Evolutionary conservation across 2,797 vertebrate genomes (phyloP).

Genomic region (Pantherophis vulpinus): DNA sequence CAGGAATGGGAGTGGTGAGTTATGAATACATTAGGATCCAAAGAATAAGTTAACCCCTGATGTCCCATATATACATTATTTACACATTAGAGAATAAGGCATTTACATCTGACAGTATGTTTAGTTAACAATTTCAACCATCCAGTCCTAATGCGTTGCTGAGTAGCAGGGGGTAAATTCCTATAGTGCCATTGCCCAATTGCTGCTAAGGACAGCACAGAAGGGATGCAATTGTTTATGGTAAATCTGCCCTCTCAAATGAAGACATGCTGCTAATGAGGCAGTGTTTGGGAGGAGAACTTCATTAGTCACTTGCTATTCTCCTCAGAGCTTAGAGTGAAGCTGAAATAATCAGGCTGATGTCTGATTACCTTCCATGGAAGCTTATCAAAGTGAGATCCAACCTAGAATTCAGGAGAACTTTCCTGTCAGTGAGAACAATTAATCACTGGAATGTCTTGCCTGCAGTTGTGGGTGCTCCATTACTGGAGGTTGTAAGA

Average conservation of each 20-base stretch:
- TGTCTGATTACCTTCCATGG: not conserved
- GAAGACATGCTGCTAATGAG: slow-evolving; percentile 53
- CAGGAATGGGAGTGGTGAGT: no score
- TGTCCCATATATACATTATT: no score
- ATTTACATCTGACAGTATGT: no score
- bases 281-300: slow-evolving; percentile 42
- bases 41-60: no score
- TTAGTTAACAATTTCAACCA: slow-evolving; percentile 33
- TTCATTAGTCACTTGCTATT: slow-evolving; percentile 43
- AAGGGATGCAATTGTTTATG: slow-evolving; percentile 46
- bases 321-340: slow-evolving; percentile 37
- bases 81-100: no score
- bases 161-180: slow-evolving; percentile 27
- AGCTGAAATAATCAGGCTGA: slow-evolving; percentile 3
- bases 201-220: slow-evolving; percentile 33
- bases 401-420: not conserved
- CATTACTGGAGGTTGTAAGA: not conserved
- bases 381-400: not conserved
- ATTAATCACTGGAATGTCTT: not conserved
- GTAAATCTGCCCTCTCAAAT: slow-evolving; percentile 49
- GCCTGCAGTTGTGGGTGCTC: not conserved
- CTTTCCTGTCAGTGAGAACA: not conserved
- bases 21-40: no score
- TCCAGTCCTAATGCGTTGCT: slow-evolving; percentile 1
- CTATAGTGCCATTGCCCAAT: slow-evolving; percentile 23